A percentile compares a stretch with the other conserved stretches of the same genome.
These are phyloP conservation scores for Zaprionus obscuricornis DNA, from an alignment of 2,888 invertebrate species.

Conservation along the genomic window DNA sequence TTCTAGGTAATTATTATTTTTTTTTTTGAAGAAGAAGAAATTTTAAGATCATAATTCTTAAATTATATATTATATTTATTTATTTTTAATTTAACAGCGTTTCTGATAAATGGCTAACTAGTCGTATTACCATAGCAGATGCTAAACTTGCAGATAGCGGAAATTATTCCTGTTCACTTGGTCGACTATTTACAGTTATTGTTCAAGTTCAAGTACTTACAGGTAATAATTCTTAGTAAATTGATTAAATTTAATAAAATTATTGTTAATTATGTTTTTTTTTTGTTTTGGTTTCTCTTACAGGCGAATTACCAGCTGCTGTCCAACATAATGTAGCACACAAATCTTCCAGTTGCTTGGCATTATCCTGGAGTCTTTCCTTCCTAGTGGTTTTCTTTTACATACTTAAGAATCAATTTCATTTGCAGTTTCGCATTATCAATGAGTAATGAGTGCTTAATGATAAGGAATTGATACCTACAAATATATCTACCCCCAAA, in stretches of 20 bases:
- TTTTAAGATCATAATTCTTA: neutral
- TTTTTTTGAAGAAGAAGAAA: neutral
- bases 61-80: neutral
- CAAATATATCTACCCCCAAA: slow-evolving; percentile 18
- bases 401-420: slow-evolving; percentile 18
- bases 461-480: slow-evolving; percentile 27
- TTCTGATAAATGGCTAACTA: slow-evolving; percentile 79
- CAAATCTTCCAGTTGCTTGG: slow-evolving; percentile 19
- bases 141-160: slow-evolving; percentile 88
- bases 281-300: too few species aligned
- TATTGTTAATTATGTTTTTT: neutral
- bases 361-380: slow-evolving; percentile 28
- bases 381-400: slow-evolving; percentile 43
- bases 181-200: slow-evolving; percentile 86
- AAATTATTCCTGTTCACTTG: slow-evolving; percentile 87
- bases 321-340: slow-evolving; percentile 81
- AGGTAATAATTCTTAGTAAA: slow-evolving; percentile 83
- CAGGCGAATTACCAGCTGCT: slow-evolving; percentile 81
- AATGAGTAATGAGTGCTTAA: slow-evolving; percentile 18
- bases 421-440: slow-evolving; percentile 31
- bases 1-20: slow-evolving; percentile 54
- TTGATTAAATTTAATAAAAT: neutral
- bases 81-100: slow-evolving; percentile 54
- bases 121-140: slow-evolving; percentile 83
- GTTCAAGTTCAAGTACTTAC: slow-evolving; percentile 88